These are phyloP conservation scores for Volucella inanis DNA, from an alignment of 2,888 invertebrate genomes.

Conservation along the genomic window DNA sequence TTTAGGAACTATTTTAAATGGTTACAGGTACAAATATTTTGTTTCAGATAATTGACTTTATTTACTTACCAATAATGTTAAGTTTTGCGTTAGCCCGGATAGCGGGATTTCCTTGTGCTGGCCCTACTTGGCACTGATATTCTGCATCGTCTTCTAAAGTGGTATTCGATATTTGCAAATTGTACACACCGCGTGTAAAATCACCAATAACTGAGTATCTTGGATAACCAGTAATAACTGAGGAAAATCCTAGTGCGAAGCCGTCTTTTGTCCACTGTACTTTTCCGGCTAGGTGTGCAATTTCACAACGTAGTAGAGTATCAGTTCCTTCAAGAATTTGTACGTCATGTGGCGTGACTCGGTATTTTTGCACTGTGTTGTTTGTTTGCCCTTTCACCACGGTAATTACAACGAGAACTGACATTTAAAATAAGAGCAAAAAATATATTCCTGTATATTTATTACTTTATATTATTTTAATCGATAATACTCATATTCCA, in stretches of 20 bases:
- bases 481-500: too few species aligned
- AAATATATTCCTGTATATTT: too few species aligned
- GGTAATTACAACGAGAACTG: conserved; percentile 77
- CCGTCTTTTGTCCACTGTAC: conserved; percentile 98
- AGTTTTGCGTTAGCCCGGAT: conserved; percentile 94
- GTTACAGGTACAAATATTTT: neutral
- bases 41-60: too few species aligned
- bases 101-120: conserved; percentile 90
- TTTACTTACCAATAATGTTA: conserved; percentile 93
- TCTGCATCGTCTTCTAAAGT: conserved; percentile 96
- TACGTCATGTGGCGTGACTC: conserved; percentile 89
- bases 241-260: conserved; percentile 92
- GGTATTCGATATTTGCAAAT: conserved; percentile 94
- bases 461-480: too few species aligned
- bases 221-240: conserved; percentile 91
- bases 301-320: conserved; percentile 92
- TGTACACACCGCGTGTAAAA: conserved; percentile 91
- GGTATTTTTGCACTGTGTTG: conserved; percentile 90
- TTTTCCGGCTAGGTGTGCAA: conserved; percentile 91
- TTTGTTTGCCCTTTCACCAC: conserved; percentile 58
- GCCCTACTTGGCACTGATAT: conserved; percentile 98
- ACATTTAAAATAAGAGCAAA: conserved; percentile 73
- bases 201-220: conserved; percentile 95
- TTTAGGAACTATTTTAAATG: too few species aligned
- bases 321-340: conserved; percentile 93